These are phyloP conservation scores for Aphodius sticticus DNA, from an alignment of 2,888 invertebrate species.

Conservation along the genomic window DNA sequence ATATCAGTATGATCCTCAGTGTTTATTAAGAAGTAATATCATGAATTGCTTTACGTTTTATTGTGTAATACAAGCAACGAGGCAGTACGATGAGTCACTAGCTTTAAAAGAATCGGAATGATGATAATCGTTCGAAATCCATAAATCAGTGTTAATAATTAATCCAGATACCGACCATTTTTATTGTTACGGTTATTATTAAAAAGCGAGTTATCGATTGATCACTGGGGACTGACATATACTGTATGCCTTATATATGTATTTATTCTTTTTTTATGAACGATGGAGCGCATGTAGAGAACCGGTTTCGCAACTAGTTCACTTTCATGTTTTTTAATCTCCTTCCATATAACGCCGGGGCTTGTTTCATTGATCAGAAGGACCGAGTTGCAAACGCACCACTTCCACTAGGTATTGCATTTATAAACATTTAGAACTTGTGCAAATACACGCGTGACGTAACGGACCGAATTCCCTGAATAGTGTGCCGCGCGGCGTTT, in stretches of 20 bases:
- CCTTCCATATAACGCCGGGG: slow-evolving; percentile 17
- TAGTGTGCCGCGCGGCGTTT: neutral
- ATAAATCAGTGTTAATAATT: neutral
- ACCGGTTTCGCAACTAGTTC: slow-evolving; percentile 51
- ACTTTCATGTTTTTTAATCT: slow-evolving; percentile 46
- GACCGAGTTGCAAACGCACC: slow-evolving; percentile 7
- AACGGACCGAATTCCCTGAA: neutral
- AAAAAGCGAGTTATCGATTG: neutral
- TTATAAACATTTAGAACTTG: neutral
- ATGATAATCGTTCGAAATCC: neutral
- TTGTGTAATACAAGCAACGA: too few species aligned
- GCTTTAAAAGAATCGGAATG: neutral
- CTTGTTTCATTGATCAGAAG: slow-evolving; percentile 27
- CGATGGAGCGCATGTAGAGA: slow-evolving; percentile 32
- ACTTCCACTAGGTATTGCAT: neutral
- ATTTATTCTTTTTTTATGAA: neutral
- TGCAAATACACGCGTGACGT: neutral
- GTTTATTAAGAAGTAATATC: too few species aligned
- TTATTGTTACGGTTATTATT: neutral
- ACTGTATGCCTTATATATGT: neutral
- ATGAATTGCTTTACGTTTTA: too few species aligned
- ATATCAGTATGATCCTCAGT: too few species aligned
- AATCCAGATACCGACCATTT: neutral
- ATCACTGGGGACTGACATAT: neutral
- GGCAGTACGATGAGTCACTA: too few species aligned